Conservation (phyloP, 1,140 invertebrate genomes). For the Cotesia chilonis region DNA sequence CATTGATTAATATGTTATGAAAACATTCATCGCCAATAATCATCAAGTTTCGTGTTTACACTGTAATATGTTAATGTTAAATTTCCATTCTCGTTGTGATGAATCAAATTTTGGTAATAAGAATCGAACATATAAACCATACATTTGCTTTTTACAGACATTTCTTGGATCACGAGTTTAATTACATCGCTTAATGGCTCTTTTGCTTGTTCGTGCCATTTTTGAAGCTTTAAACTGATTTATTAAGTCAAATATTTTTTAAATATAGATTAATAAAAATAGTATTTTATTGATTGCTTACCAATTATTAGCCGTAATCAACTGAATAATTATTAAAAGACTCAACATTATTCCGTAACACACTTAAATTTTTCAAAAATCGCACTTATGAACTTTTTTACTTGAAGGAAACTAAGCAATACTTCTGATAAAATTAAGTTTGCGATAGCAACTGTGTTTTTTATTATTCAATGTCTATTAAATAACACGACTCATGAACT, state of each 20-base stretch:
- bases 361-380: no score
- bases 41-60: conserved; percentile 11
- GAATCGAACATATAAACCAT: conserved; percentile 55
- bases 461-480: no score
- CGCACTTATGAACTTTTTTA: no score
- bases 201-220: conserved; percentile 20
- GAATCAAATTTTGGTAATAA: conserved; percentile 48
- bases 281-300: not conserved
- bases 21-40: not conserved
- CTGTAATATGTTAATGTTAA: conserved; percentile 14
- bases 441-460: no score
- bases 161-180: conserved; percentile 48
- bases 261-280: not conserved
- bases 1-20: conserved; percentile 24
- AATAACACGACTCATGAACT: no score
- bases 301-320: not conserved
- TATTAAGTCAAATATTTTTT: not conserved
- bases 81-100: conserved; percentile 37
- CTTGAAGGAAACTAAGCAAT: no score
- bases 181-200: conserved; percentile 47
- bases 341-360: not conserved
- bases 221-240: conserved; percentile 19
- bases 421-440: no score
- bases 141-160: conserved; percentile 48
- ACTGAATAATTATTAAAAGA: conserved; percentile 2